Evolutionary conservation across 2,888 invertebrate species (phyloP), one percentile per base, ranked within the genome.

Genomic region (Steinernema carpocapsae): DNA sequence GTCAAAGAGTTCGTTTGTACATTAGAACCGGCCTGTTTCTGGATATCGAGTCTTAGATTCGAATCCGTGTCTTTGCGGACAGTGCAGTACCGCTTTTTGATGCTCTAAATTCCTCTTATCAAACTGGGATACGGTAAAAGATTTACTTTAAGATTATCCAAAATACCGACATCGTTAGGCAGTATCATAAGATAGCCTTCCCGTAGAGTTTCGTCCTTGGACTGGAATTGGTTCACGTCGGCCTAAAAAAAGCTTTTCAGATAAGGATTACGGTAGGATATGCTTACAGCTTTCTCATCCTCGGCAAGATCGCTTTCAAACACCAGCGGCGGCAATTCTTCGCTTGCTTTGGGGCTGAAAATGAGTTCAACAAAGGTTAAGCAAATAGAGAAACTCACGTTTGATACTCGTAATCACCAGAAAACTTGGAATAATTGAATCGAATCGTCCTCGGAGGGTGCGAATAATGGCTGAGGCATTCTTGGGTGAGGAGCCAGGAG

Each of bases 351-450:
- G 51, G 76, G 43, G 14, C 77, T 77, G 45, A 72, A 74, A 59
- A 12, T 19, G 6, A 64, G 3, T 29, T 73, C n/a, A 29, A 42
- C 22, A 72, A 22, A 26, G 3, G 19, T 24, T 48, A 17, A 70
- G 37, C 19, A 29, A 6, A n/a, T 17, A 29, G 46, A 26, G 3
- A 17, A 10, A 52, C 43, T 71, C 71, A 24, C 84, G 95, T 90
- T 88, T 94, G 93, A 82, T 92, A 91, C 77, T 76, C 81, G 70
- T 83, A 95, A 80, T 92, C 92, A 75, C 94, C 94, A 19, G 94
- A 93, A 88, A 95, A 97, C 70, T 92, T 92, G 86, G 91, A 92
- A 88, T 95, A 96, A 89, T 95, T 96, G 89, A 93, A 96, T 88
- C 94, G 93, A 78, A 97, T 92, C 78, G 94, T 91, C 89, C 93